Percentiles rank a stretch among this genome's conserved stretches.
These are phyloP conservation scores for Heteronetta atricapilla DNA, from an alignment of 2,113 vertebrate species.

Conservation along the genomic window DNA sequence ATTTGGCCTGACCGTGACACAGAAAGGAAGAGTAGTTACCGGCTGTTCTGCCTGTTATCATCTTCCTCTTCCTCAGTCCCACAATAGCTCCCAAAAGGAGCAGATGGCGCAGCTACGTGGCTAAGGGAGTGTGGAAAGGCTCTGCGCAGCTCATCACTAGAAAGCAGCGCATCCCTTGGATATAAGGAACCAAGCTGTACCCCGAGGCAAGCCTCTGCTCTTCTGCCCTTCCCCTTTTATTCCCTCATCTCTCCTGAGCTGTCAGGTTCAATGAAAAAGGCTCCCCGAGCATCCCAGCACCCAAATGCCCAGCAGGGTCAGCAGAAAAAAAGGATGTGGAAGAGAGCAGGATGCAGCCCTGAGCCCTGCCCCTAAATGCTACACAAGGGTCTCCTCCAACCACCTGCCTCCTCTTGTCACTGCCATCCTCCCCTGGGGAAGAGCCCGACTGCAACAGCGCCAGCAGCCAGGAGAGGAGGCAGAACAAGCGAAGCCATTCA, in stretches of 20 bases:
- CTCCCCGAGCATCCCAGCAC: neutral
- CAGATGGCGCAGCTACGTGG: neutral
- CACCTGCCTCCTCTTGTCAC: neutral
- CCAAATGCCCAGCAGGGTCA: neutral
- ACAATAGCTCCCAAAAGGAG: neutral
- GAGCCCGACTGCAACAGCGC: neutral
- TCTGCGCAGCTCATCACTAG: neutral
- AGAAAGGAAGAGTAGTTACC: neutral
- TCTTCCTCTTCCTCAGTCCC: neutral
- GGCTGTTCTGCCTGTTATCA: neutral
- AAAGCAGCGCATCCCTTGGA: neutral
- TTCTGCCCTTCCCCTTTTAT: neutral
- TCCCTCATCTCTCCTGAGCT: neutral
- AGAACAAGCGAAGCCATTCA: neutral
- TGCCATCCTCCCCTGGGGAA: neutral
- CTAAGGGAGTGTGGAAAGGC: neutral
- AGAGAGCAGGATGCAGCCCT: neutral
- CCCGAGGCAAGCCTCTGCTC: neutral
- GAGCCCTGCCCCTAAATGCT: neutral
- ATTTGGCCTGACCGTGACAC: neutral
- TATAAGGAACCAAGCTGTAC: neutral
- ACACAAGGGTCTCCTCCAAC: neutral
- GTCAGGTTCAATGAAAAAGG: neutral
- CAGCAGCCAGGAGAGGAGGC: neutral
- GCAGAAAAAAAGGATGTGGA: neutral